Evolutionary conservation across 2,113 vertebrate species (phyloP).

Genomic region (Martes martes): DNA sequence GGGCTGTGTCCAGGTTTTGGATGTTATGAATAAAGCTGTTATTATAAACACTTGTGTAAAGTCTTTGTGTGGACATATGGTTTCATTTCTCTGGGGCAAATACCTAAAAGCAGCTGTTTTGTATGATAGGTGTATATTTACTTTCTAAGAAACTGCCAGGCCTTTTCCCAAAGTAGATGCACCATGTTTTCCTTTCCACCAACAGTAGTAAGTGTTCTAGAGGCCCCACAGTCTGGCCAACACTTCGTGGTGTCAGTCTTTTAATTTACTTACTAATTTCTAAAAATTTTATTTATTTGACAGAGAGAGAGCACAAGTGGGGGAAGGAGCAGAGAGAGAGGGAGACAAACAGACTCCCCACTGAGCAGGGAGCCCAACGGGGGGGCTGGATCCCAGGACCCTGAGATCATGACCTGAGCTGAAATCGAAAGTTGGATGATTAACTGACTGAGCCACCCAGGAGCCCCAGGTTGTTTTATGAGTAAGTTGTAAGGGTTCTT

Average conservation of each 20-base stretch:
- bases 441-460: not conserved
- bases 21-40: not conserved
- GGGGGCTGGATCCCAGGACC: not conserved
- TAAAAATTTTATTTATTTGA: not conserved
- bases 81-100: constrained; percentile 16
- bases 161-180: not conserved
- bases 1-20: not conserved
- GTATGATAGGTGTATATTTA: not conserved
- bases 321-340: not conserved
- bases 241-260: not conserved
- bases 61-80: not conserved
- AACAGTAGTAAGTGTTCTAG: not conserved
- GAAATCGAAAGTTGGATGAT: not conserved
- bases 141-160: not conserved
- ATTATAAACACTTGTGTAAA: not conserved
- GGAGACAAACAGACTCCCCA: not conserved
- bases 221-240: not conserved
- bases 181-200: not conserved
- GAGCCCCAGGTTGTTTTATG: not conserved
- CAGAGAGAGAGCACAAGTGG: not conserved
- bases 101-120: not conserved
- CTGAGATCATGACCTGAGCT: not conserved
- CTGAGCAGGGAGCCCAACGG: not conserved
- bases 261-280: not conserved
- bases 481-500: not conserved